These are phyloP conservation scores for Rhyacophila brunnea DNA, from an alignment of 1,140 invertebrate species.

Conservation along the genomic window DNA sequence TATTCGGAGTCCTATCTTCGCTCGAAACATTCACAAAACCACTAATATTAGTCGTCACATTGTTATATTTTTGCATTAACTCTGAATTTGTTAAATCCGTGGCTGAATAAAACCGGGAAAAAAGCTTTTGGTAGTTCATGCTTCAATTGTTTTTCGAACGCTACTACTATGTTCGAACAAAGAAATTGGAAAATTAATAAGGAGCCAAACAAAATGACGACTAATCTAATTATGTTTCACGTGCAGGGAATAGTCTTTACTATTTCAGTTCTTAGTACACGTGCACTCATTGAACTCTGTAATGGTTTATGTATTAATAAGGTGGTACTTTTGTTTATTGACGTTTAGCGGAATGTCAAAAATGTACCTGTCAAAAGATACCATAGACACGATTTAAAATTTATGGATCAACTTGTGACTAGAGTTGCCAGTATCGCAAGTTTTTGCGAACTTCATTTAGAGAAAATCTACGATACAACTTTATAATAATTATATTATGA, in stretches of 20 bases:
- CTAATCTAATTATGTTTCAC: conserved; percentile 22
- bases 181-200: neutral
- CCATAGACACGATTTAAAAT: too few species aligned
- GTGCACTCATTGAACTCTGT: too few species aligned
- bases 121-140: conserved; percentile 34
- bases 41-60: conserved; percentile 7
- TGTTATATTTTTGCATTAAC: conserved; percentile 25
- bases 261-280: too few species aligned
- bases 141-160: neutral
- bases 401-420: too few species aligned
- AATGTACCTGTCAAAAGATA: too few species aligned
- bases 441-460: too few species aligned
- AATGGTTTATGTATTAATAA: too few species aligned
- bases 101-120: conserved; percentile 28
- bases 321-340: too few species aligned
- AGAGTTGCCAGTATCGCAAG: too few species aligned
- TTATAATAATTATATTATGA: too few species aligned
- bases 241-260: neutral
- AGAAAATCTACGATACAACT: too few species aligned
- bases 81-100: conserved; percentile 19
- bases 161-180: conserved; percentile 1
- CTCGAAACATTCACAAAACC: conserved; percentile 4
- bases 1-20: conserved; percentile 8
- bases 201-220: conserved; percentile 13
- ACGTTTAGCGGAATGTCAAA: too few species aligned